These are phyloP conservation scores for Eugnorisma glareosa DNA, from an alignment of 2,888 invertebrate species.

Conservation along the genomic window DNA sequence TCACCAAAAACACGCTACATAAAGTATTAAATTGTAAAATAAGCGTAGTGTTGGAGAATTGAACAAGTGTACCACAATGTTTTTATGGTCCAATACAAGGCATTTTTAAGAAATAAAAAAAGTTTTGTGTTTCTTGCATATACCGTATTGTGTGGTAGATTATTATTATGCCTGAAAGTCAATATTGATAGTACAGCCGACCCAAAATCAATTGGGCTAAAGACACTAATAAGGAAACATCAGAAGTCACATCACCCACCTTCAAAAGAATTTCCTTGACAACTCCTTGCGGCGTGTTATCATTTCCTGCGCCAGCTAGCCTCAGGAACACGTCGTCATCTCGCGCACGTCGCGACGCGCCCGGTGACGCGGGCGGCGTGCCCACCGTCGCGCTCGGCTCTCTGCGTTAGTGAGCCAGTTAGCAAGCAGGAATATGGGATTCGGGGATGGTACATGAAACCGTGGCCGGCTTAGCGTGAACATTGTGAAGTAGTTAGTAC, in stretches of 20 bases:
- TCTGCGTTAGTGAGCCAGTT: conserved; percentile 75
- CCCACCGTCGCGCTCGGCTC: conserved; percentile 78
- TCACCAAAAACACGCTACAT: too few relatives aligned
- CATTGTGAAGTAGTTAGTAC: conserved; percentile 42
- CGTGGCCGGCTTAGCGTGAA: conserved; percentile 42
- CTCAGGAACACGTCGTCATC: conserved; percentile 95
- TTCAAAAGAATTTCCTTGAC: conserved; percentile 91
- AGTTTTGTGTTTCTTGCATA: too few relatives aligned
- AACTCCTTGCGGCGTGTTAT: conserved; percentile 78
- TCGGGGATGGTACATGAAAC: conserved; percentile 36
- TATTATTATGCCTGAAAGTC: too few relatives aligned
- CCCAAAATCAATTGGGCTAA: background rate
- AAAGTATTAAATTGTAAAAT: too few relatives aligned
- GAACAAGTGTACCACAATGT: too few relatives aligned
- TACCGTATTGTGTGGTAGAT: background rate
- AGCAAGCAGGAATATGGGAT: conserved; percentile 54
- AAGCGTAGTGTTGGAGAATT: too few relatives aligned
- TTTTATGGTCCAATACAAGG: too few relatives aligned
- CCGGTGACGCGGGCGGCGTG: conserved; percentile 91
- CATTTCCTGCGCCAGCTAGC: conserved; percentile 91
- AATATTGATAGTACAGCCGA: too few relatives aligned
- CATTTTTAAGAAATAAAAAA: too few relatives aligned
- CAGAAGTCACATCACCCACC: conserved; percentile 74
- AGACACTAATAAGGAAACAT: background rate
- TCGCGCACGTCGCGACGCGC: conserved; percentile 90